Conservation (phyloP, 2,113 vertebrate species). For the Onychostruthus taczanowskii region DNA sequence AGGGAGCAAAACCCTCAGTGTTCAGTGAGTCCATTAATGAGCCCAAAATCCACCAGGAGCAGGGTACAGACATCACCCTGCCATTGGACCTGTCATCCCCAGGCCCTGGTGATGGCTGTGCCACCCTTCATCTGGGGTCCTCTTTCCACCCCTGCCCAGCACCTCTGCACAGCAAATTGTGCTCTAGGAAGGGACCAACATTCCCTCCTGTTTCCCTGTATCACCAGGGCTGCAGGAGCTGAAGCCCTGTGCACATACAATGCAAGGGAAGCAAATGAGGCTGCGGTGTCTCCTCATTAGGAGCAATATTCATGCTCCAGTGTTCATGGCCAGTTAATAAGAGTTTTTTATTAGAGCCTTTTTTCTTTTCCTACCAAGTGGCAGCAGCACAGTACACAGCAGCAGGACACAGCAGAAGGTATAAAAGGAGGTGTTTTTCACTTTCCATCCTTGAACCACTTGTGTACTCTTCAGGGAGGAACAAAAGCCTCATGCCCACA, state of each 20-base stretch:
- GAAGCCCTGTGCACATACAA: not conserved
- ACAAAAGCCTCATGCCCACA: not conserved
- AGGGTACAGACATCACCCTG: not conserved
- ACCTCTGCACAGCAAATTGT: fast-evolving
- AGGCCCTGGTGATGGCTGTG: fast-evolving
- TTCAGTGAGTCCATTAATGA: fast-evolving
- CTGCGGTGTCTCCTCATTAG: not conserved
- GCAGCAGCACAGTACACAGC: not conserved
- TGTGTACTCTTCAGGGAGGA: not conserved
- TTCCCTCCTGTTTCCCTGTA: not conserved
- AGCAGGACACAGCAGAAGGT: not conserved
- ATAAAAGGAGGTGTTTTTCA: not conserved
- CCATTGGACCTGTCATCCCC: fast-evolving
- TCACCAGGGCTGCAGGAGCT: not conserved
- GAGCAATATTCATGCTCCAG: slow-evolving; percentile 18
- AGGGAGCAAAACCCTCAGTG: not conserved
- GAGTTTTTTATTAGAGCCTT: slow-evolving; percentile 3
- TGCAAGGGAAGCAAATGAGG: not conserved
- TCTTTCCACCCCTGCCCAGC: not conserved
- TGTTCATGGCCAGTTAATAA: slow-evolving; percentile 8
- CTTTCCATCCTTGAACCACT: not conserved
- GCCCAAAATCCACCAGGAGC: not conserved
- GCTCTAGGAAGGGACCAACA: not conserved
- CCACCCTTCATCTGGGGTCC: not conserved
- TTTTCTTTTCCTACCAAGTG: not conserved